Percentiles rank a stretch among this genome's conserved stretches.
phyloP scores from a whole-genome alignment of 2,888 invertebrate species.

The Erebia ligea region DNA sequence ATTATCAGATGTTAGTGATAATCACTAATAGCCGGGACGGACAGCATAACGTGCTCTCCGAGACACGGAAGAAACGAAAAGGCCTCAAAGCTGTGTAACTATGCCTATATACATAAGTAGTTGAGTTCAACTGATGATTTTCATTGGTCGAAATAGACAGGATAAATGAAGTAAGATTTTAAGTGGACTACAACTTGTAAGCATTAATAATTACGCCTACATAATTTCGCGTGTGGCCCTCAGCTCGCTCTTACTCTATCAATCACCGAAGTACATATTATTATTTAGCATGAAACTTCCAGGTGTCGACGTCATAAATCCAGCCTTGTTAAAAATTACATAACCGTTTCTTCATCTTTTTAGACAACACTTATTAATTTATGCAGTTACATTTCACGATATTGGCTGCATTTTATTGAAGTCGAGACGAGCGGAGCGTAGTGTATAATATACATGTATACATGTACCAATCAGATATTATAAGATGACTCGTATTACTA shows the following conservation, averaged over 20 bases:
- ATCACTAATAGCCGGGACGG: too few species aligned
- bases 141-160: background rate
- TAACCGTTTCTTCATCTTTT: background rate
- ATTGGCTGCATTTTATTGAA: background rate
- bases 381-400: background rate
- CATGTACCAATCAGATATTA: too few species aligned
- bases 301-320: slow-evolving; percentile 3
- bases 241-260: background rate
- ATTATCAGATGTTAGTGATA: too few species aligned
- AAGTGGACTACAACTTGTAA: background rate
- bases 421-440: too few species aligned
- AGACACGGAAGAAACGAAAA: too few species aligned
- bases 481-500: too few species aligned
- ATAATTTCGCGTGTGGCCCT: background rate
- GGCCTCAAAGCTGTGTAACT: too few species aligned
- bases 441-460: too few species aligned
- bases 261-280: background rate
- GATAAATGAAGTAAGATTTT: background rate
- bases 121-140: background rate
- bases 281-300: background rate
- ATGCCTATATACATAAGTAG: background rate
- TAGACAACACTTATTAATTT: background rate
- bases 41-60: too few species aligned
- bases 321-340: slow-evolving; percentile 1
- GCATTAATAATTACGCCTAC: background rate